phyloP scores from a whole-genome alignment of 2,797 vertebrate species.

The Enteromius treurensis region DNA sequence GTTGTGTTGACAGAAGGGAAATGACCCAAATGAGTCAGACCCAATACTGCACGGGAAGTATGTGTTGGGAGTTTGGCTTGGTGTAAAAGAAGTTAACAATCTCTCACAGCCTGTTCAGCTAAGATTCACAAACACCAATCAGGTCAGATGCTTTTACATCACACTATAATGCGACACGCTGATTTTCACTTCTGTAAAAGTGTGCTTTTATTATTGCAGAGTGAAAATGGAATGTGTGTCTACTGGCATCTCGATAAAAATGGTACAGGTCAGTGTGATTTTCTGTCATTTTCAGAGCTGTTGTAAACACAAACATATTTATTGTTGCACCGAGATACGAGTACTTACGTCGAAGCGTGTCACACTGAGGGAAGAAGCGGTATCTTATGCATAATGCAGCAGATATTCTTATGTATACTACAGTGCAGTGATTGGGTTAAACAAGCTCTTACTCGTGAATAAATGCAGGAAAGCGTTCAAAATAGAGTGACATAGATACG shows the following conservation, averaged over 20 bases:
- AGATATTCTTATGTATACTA: no score
- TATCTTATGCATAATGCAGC: no score
- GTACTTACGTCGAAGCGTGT: no score
- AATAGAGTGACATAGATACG: no score
- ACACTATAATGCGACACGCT: not conserved
- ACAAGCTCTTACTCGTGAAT: no score
- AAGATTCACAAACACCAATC: constrained; percentile 58
- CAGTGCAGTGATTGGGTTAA: no score
- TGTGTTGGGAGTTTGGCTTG: constrained; percentile 72
- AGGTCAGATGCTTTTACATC: constrained; percentile 53
- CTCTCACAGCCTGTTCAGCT: constrained; percentile 70
- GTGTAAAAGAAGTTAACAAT: constrained; percentile 55
- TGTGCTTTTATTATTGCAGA: constrained; percentile 62
- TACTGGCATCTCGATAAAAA: constrained; percentile 68
- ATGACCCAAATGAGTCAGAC: not conserved
- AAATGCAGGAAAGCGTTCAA: no score
- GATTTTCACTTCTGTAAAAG: not conserved
- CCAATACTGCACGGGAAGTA: not conserved
- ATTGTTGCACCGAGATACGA: no score
- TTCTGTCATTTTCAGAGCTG: not conserved
- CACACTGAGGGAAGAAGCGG: no score
- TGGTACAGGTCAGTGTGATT: not conserved
- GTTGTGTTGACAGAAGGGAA: not conserved
- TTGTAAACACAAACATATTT: no score
- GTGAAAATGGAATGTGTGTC: constrained; percentile 65